A percentile compares a stretch with the other conserved stretches of the same genome.
Evolutionary conservation across 2,797 vertebrate genomes (phyloP).

Genomic region (Microchirus variegatus): DNA sequence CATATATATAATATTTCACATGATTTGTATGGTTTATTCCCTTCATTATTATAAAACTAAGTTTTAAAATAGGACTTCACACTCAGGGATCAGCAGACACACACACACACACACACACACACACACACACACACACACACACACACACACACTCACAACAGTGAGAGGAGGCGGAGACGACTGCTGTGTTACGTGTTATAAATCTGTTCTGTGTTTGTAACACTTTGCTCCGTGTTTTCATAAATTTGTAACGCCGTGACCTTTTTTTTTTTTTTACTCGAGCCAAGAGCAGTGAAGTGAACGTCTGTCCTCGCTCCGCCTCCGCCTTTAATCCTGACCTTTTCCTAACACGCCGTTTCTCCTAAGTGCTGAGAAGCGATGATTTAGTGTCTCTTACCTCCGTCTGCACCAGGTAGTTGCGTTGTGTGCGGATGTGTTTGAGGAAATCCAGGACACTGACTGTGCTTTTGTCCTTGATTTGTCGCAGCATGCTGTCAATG

Average conservation of each 20-base stretch:
- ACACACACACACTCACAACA: too few species aligned
- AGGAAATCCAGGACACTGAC: slow-evolving; percentile 97
- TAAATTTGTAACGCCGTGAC: slow-evolving; percentile 35
- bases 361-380: slow-evolving; percentile 1
- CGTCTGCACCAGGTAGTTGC: slow-evolving; percentile 99
- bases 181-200: too few species aligned
- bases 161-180: too few species aligned
- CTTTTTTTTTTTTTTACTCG: too few species aligned
- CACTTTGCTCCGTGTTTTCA: slow-evolving; percentile 28
- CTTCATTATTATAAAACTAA: too few species aligned
- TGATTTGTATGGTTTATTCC: too few species aligned
- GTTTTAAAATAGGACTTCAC: too few species aligned
- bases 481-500: slow-evolving; percentile 99
- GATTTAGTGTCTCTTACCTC: slow-evolving; percentile 83
- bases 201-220: slow-evolving; percentile 16
- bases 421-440: slow-evolving; percentile 99
- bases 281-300: slow-evolving; percentile 39
- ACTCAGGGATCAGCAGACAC: too few species aligned
- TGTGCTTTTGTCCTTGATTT: slow-evolving; percentile 99
- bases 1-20: too few species aligned
- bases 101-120: too few species aligned
- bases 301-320: slow-evolving; percentile 41
- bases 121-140: too few species aligned
- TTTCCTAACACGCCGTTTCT: slow-evolving; percentile 36
- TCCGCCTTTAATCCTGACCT: slow-evolving; percentile 57